Base-by-base conservation (phyloP, 2,113 vertebrate genomes). In the Capreolus pygargus region DNA sequence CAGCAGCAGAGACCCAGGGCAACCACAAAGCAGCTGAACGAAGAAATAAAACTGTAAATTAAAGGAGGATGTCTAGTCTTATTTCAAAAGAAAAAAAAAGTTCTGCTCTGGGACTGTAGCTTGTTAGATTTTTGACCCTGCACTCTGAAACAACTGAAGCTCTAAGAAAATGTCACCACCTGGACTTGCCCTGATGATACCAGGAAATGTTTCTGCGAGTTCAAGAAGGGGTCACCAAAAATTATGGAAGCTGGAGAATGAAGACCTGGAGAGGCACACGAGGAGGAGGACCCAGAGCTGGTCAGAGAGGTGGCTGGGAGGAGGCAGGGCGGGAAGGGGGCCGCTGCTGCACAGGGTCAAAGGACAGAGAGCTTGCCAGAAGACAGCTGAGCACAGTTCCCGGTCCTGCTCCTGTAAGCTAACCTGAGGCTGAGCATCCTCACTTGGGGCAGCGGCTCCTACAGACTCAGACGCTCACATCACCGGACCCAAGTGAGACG, bases 241-340 rank as follows among this genome's bases (percentile, higher is more conserved):
- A 39, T 28, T 2, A 88, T 91, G 30, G 45, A 25, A 60, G 60
- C 82, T 52, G 64, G 30, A 61, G 27, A 30, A 13, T 78, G 8
- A 61, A 54, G 19, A 0, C 2, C n/a, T 58, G 9, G 33, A 15
- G 36, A 33, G 17, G n/a, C 15, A 25, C 4, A 7, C 25, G 45
- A 14, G 17, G 16, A 0, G 2, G 23, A 61, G 36, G 15, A 92
- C 58, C 64, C 12, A 28, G 57, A 76, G 83, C 33, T 83, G 21
- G 33, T 0, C 21, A 74, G 36, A 88, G 25, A 81, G 39, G 25
- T 3, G 15, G 45, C 45, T 67, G 11, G 10, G 36, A 2, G 8
- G 1, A 7, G 36, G 0, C 19, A 9, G 12, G 3, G 7, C 23
- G 0, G 7, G 50, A 4, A 12, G 6, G 33, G 33, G 1, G 25